A percentile compares a stretch with the other conserved stretches of the same genome.
Conservation (phyloP, 2,888 invertebrate genomes). For the Lysandra bellargus region DNA sequence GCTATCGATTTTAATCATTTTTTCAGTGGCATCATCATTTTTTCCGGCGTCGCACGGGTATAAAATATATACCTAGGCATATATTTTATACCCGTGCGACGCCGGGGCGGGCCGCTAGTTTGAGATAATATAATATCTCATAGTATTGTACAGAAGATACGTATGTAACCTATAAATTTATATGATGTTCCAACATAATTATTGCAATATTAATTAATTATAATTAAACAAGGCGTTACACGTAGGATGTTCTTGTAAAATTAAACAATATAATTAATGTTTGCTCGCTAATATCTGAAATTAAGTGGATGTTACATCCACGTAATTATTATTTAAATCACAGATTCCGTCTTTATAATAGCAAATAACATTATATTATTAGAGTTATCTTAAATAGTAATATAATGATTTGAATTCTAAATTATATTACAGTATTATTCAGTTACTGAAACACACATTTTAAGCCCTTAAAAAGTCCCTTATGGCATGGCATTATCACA, state of each 20-base stretch:
- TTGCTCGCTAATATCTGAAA: conserved; percentile 11
- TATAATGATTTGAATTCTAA: background rate
- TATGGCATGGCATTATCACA: background rate
- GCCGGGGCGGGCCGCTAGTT: no score
- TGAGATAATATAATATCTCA: no score
- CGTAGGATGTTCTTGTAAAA: background rate
- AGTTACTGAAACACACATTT: no score
- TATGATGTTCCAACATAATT: background rate
- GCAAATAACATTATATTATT: background rate
- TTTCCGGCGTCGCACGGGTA: no score
- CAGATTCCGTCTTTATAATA: background rate
- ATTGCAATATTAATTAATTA: background rate
- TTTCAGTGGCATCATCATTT: no score
- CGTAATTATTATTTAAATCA: background rate
- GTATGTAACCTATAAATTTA: background rate
- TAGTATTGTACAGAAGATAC: background rate
- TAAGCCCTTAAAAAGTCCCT: background rate
- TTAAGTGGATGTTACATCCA: background rate
- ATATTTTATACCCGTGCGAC: no score
- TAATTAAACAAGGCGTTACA: background rate
- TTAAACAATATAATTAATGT: background rate
- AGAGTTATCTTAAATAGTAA: background rate
- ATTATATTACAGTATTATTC: background rate
- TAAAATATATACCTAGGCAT: no score
- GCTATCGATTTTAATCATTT: no score